Percentiles rank a stretch among this genome's conserved stretches.
phyloP scores from a whole-genome alignment of 92 coral and sea anemone genomes.

The Phenganax subtilis region DNA sequence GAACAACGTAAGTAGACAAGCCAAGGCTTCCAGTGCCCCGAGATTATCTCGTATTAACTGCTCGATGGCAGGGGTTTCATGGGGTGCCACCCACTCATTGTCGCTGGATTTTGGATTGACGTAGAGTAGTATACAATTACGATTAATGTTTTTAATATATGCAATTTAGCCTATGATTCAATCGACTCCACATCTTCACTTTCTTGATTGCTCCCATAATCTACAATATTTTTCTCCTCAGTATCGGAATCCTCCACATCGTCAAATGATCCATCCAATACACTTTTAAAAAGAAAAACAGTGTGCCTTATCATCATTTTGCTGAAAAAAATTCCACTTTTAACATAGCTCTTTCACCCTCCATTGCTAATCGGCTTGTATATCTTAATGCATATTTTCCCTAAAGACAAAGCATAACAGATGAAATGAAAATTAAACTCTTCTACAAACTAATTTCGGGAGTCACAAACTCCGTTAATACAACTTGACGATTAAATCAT shows the following conservation, averaged over 20 bases:
- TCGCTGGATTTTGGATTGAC: constrained; percentile 31
- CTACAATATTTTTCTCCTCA: constrained; percentile 15
- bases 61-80: constrained; percentile 36
- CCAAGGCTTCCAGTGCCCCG: constrained; percentile 45
- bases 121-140: no score
- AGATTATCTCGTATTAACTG: constrained; percentile 30
- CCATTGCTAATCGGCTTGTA: constrained; percentile 14
- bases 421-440: neutral
- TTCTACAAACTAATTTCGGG: no score
- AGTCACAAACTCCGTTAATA: no score
- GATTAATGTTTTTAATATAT: neutral
- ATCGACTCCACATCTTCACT: neutral
- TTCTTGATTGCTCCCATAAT: constrained; percentile 2
- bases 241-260: constrained; percentile 4
- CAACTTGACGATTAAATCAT: no score
- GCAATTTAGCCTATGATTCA: neutral
- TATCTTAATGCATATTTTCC: constrained; percentile 6
- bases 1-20: neutral
- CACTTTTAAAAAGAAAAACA: constrained; percentile 4
- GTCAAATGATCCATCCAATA: constrained; percentile 3
- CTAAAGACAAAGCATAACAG: neutral
- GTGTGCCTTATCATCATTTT: constrained; percentile 25
- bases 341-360: constrained; percentile 16
- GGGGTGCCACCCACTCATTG: constrained; percentile 42
- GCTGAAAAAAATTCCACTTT: constrained; percentile 26